A percentile compares a stretch with the other conserved stretches of the same genome.
Conservation (phyloP, 2,797 vertebrate species). For the Bradypodion pumilum region DNA sequence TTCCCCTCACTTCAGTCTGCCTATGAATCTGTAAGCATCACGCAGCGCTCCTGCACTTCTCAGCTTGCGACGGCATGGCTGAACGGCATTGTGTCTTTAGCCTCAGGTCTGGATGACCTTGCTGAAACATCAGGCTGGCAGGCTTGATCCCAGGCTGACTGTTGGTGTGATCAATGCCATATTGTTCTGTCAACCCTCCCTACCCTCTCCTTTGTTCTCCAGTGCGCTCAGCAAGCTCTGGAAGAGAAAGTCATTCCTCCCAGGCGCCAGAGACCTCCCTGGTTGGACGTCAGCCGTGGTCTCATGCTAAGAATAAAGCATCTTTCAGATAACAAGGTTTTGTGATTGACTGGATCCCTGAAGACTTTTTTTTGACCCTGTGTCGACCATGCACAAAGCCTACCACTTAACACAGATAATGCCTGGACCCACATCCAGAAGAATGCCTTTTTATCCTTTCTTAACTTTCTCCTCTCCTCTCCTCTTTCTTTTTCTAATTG, state of each 20-base stretch:
- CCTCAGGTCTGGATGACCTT: background rate
- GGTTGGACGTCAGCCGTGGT: background rate
- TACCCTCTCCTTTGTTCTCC: background rate
- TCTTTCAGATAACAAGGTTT: conserved; percentile 3
- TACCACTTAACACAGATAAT: no score
- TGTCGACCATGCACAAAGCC: no score
- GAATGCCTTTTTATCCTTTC: background rate
- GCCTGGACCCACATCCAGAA: no score
- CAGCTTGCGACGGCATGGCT: no score
- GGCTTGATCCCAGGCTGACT: background rate
- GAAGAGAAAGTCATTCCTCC: background rate
- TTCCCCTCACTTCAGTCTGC: no score
- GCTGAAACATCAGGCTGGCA: background rate
- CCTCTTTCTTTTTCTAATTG: background rate
- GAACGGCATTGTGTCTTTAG: no score
- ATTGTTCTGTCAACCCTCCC: background rate
- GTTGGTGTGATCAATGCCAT: background rate
- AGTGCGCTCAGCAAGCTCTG: background rate
- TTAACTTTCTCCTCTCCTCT: background rate
- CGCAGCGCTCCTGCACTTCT: no score
- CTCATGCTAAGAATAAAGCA: conserved; percentile 19
- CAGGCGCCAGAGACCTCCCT: background rate
- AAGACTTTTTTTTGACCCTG: conserved; percentile 8
- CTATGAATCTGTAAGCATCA: no score
- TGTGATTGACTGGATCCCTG: conserved; percentile 6